Percentiles rank a stretch among this genome's conserved stretches.
phyloP scores from a whole-genome alignment of 2,113 vertebrate species.

The Piliocolobus tephrosceles region DNA sequence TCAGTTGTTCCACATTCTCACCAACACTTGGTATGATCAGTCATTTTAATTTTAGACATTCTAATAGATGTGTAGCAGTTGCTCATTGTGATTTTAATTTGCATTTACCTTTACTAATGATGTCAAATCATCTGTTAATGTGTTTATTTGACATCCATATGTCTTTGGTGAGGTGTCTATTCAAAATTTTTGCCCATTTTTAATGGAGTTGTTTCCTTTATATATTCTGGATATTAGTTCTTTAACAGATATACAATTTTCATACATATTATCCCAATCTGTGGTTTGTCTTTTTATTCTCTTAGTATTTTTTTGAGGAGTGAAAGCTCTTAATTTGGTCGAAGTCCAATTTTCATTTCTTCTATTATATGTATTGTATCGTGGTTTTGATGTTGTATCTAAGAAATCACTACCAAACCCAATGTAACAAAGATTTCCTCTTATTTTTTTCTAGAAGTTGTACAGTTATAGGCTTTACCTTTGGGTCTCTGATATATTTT shows the following conservation, averaged over 20 bases:
- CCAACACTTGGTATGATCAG: not conserved
- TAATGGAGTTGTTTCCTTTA: not conserved
- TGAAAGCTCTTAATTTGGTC: not conserved
- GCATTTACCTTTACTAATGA: not conserved
- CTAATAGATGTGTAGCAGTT: not conserved
- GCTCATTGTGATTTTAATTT: constrained; percentile 1
- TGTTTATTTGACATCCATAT: not conserved
- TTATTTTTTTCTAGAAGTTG: not conserved
- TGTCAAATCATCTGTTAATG: not conserved
- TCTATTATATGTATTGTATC: not conserved
- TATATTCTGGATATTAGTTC: not conserved
- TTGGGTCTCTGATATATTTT: not conserved
- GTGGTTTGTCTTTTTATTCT: not conserved
- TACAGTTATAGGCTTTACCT: not conserved
- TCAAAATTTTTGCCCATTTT: not conserved
- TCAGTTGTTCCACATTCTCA: not conserved
- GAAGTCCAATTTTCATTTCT: not conserved
- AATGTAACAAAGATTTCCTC: not conserved
- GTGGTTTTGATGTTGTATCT: not conserved
- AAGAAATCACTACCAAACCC: not conserved
- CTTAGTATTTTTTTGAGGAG: not conserved
- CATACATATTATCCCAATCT: not conserved
- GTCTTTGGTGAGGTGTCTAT: not conserved
- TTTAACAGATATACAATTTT: not conserved
- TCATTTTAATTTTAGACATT: constrained; percentile 1